Percentiles rank a stretch among this genome's conserved stretches.
These are phyloP conservation scores for Drosophila rhopaloa DNA, from an alignment of 1,140 invertebrate species.

Conservation along the genomic window DNA sequence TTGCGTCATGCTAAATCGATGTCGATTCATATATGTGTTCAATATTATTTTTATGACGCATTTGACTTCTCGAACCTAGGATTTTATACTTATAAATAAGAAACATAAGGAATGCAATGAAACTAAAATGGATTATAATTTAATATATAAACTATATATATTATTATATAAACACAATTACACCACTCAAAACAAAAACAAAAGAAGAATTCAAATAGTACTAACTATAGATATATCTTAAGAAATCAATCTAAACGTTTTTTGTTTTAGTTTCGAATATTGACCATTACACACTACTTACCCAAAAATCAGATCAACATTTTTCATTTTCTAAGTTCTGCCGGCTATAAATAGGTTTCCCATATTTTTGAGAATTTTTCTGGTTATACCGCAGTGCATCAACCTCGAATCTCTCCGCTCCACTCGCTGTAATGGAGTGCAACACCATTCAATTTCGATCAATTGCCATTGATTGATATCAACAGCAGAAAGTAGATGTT, in stretches of 20 bases:
- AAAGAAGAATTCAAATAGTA: no score
- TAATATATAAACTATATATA: no score
- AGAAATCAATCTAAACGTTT: no score
- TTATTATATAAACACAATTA: no score
- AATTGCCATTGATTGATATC: constrained; percentile 73
- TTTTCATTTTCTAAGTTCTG: background rate
- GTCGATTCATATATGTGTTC: background rate
- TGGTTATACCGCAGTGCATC: constrained; percentile 4
- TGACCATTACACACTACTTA: no score
- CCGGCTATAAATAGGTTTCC: background rate
- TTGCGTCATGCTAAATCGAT: constrained; percentile 40
- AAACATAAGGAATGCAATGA: background rate
- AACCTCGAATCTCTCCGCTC: constrained; percentile 42
- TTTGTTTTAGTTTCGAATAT: no score
- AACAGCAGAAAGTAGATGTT: constrained; percentile 41
- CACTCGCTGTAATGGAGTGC: constrained; percentile 28
- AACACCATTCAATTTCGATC: constrained; percentile 71
- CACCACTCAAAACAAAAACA: no score
- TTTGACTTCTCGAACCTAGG: background rate
- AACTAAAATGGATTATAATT: background rate
- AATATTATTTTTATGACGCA: constrained; percentile 1
- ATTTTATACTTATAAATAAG: background rate
- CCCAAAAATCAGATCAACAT: background rate
- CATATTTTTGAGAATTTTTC: constrained; percentile 8
- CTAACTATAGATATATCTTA: no score